Base-by-base conservation (phyloP, 2,797 vertebrate genomes). In the Apodemus agrarius region DNA sequence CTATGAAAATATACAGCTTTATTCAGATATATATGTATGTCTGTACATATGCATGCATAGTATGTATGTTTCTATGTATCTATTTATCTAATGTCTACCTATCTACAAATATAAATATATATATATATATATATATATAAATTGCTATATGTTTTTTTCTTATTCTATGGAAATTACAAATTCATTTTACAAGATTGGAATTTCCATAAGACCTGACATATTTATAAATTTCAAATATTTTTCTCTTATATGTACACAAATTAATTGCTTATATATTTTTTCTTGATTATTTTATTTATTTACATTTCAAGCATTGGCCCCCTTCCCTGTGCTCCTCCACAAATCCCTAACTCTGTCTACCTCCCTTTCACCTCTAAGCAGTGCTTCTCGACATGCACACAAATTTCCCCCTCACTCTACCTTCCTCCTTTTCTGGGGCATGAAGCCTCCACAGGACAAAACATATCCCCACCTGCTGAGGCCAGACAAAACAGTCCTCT, bases 141-240 rank as follows among this genome's bases (percentile, higher is more conserved):
- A n/a, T n/a, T 69, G 14, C 34, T 69, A 0, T 69, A n/a, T 72
- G 17, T 72, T 21, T 72, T 94, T 89, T 79, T 21, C 24, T 52
- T 37, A 89, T 92, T 94, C 93, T 67, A 84, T 69, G 87, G 21
- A 91, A 65, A 89, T 90, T 74, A 89, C 57, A 17, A 90, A 81
- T 93, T 91, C 6, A 89, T 89, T 94, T 7, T 81, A 61, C n/a
- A 74, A 82, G 92, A 52, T 83, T 83, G n/a, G 29, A 89, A 84
- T 74, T 43, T 69, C n/a, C 1, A 8, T 57, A 49, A 57, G 65
- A 84, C 6, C 84, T 19, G 49, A 1, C 31, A 61, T 84, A 22
- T 6, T 74, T 85, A 89, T 9, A 76, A 75, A 40, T 93, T n/a
- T 69, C 57, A 96, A 91, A n/a, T 9, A 72, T 24, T 8, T 67